phyloP scores from a whole-genome alignment of 2,888 invertebrate genomes.

The Caenorhabditis becei region DNA sequence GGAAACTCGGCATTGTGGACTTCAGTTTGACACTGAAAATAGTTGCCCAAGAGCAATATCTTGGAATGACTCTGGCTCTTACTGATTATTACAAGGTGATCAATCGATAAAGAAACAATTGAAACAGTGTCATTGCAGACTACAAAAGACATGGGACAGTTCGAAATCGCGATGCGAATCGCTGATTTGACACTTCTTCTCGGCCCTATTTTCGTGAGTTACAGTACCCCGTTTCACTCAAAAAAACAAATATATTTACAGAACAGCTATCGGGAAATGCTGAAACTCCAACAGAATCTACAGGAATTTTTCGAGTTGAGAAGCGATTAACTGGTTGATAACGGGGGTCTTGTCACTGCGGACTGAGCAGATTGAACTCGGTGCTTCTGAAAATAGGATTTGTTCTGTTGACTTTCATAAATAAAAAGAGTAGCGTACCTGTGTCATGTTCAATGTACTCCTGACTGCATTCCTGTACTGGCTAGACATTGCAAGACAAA shows the following conservation, averaged over 20 bases:
- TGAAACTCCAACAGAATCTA: conserved; percentile 19
- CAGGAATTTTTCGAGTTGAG: not conserved
- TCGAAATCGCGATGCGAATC: conserved; percentile 39
- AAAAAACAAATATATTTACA: not conserved
- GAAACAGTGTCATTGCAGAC: conserved; percentile 10
- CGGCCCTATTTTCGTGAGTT: conserved; percentile 48
- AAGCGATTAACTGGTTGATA: not conserved
- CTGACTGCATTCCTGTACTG: conserved; percentile 17
- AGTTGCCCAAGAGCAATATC: conserved; percentile 46
- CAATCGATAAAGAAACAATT: not conserved
- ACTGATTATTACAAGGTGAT: conserved; percentile 36
- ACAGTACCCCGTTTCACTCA: not conserved
- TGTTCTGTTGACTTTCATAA: not conserved
- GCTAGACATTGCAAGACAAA: conserved; percentile 27
- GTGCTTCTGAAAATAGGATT: not conserved
- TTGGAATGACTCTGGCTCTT: conserved; percentile 17
- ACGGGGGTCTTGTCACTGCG: not conserved
- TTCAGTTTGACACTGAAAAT: conserved; percentile 44
- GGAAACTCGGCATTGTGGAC: conserved; percentile 47
- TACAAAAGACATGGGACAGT: conserved; percentile 30
- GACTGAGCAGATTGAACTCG: not conserved
- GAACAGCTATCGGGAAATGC: conserved; percentile 41
- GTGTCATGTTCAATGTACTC: not conserved
- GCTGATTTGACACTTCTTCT: conserved; percentile 41
- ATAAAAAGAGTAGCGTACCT: not conserved